Evolutionary conservation across 1,140 invertebrate species (phyloP), one percentile per base, ranked within the genome.

Genomic region (Ips nitidus): DNA sequence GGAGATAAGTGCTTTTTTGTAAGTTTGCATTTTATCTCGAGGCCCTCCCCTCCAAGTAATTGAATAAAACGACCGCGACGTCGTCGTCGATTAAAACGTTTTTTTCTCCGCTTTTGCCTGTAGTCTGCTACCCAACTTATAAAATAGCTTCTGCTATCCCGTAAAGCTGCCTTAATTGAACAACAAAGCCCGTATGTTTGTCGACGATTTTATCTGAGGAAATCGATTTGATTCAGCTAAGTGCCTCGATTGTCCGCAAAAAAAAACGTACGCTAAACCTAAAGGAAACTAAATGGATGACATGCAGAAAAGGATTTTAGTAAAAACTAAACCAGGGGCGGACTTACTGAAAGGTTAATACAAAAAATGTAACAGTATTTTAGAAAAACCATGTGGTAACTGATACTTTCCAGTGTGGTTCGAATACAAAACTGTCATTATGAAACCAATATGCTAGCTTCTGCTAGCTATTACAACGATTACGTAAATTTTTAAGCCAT

Each of bases 1-100:
- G 56, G 42, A 70, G 69, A 70, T 65, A 70, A 70, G 69, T 69
- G 67, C 41, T 39, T 69, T 69, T 69, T 69, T 56, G 67, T 69
- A 63, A 58, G 40, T 67, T 52, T 66, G 47, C 52, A 38, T 42
- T 55, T 42, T 61, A 38, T 64, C 37, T 64, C 58, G 58, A 42
- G 8, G 8, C 52, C 52, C 52, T 36, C 5, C n/a, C 36, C 45
- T 37, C 36, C 2, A 22, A 39, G 55, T 67, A 67, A 67, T 67
- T 59, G n/a, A 58, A 59, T 67, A 59, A 67, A 42, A 53, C 8
- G 37, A 40, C 45, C 45, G 4, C 36, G 52, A 22, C 22, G 22
- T 22, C 22, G 37, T 59, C 59, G 59, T 45, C n/a, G 8, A 47
- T 61, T 61, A 61, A 61, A 61, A 43, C 36, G 6, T 45, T 59